Conservation (phyloP, 2,888 invertebrate genomes). For the Stratiomys singularior region DNA sequence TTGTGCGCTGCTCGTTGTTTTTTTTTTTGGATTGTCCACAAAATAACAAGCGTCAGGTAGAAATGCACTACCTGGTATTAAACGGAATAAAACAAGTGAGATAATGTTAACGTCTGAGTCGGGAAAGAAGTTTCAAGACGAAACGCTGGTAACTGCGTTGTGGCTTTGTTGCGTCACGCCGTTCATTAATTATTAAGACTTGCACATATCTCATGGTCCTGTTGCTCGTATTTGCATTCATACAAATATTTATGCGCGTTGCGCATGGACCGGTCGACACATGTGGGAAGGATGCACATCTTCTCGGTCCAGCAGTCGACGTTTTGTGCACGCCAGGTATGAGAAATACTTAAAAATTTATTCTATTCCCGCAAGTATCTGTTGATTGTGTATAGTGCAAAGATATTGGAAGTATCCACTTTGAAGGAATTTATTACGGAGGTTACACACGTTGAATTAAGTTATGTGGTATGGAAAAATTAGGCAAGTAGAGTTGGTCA, state of each 20-base stretch:
- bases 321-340: not conserved
- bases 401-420: too few relatives aligned
- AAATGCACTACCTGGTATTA: not conserved
- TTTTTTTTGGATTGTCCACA: too few relatives aligned
- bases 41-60: not conserved
- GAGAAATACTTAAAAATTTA: not conserved
- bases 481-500: too few relatives aligned
- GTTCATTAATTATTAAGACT: constrained; percentile 25
- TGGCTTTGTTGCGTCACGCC: constrained; percentile 6
- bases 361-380: not conserved
- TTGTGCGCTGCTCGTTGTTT: too few relatives aligned
- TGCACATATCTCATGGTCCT: not conserved
- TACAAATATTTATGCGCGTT: not conserved
- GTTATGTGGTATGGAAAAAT: too few relatives aligned
- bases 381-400: not conserved
- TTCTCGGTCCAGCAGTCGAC: not conserved
- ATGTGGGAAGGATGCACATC: not conserved
- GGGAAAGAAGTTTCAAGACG: not conserved
- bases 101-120: constrained; percentile 5
- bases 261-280: not conserved
- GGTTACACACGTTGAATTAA: too few relatives aligned
- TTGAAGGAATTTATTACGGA: too few relatives aligned
- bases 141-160: not conserved
- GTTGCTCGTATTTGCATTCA: not conserved
- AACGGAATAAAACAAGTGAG: not conserved